Conservation (phyloP, 2,113 vertebrate genomes). For the Fregetta grallaria region DNA sequence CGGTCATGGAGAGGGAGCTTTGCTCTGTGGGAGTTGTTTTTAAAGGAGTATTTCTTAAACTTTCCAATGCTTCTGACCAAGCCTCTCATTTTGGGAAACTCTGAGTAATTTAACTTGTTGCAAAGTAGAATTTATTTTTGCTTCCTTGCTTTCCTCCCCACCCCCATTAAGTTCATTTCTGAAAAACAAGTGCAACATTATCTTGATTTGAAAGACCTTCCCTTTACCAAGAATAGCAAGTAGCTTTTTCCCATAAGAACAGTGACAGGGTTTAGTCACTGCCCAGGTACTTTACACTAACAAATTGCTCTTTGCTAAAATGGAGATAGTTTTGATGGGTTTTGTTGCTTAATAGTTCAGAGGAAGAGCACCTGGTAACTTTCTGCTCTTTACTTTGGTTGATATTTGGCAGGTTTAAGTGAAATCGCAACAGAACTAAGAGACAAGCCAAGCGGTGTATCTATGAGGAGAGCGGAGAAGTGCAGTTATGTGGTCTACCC, state of each 20-base stretch:
- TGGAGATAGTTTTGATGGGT: neutral
- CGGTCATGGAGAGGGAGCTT: neutral
- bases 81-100: constrained; percentile 50
- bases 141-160: constrained; percentile 24
- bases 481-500: neutral
- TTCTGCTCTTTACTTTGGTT: neutral
- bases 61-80: constrained; percentile 49
- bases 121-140: constrained; percentile 58
- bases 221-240: constrained; percentile 26
- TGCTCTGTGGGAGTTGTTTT: constrained; percentile 1
- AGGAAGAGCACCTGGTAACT: neutral
- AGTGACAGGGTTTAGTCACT: constrained; percentile 4
- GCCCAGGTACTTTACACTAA: neutral
- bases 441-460: neutral
- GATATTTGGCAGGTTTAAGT: neutral
- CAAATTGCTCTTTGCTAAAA: constrained; percentile 2
- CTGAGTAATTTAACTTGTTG: constrained; percentile 64
- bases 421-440: neutral
- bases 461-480: neutral
- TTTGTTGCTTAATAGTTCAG: neutral
- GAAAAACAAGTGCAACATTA: constrained; percentile 46
- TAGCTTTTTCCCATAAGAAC: constrained; percentile 24
- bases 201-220: constrained; percentile 44
- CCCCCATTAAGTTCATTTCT: constrained; percentile 4
- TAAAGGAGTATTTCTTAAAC: constrained; percentile 40